phyloP scores from a whole-genome alignment of 2,888 invertebrate genomes.

The Ectemnius lituratus region DNA sequence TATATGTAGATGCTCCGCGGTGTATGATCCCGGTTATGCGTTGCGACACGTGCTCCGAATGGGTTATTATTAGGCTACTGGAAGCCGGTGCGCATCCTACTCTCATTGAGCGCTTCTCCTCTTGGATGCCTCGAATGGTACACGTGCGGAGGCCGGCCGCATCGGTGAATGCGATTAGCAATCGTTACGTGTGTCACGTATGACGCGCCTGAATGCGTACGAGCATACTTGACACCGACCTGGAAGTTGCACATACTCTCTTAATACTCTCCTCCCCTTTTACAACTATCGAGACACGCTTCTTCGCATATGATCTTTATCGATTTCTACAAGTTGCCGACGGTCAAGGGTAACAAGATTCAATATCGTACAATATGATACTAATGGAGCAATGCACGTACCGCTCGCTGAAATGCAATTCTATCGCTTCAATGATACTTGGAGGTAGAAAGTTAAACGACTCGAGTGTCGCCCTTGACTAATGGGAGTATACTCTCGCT shows the following conservation, averaged over 20 bases:
- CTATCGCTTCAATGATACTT: too few relatives aligned
- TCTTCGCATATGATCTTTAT: slow-evolving; percentile 18
- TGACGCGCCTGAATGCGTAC: slow-evolving; percentile 32
- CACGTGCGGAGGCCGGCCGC: slow-evolving; percentile 8
- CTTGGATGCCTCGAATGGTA: slow-evolving; percentile 6
- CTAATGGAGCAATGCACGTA: too few relatives aligned
- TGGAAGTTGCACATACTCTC: slow-evolving; percentile 18
- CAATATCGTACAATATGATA: too few relatives aligned
- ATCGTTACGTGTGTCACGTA: slow-evolving; percentile 49
- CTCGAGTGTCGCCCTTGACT: too few relatives aligned
- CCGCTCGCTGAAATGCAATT: too few relatives aligned
- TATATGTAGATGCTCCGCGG: slow-evolving; percentile 42
- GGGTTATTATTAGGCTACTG: slow-evolving; percentile 59
- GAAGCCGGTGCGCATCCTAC: slow-evolving; percentile 33
- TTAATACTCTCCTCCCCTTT: neutral
- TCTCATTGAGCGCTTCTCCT: slow-evolving; percentile 41
- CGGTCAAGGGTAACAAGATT: neutral
- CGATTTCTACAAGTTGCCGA: slow-evolving; percentile 14
- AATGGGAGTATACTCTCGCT: too few relatives aligned
- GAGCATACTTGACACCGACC: slow-evolving; percentile 29
- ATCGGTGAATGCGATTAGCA: slow-evolving; percentile 36
- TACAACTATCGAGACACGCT: slow-evolving; percentile 21
- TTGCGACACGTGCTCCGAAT: slow-evolving; percentile 38
- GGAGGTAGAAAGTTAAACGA: too few relatives aligned
- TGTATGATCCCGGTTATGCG: slow-evolving; percentile 45